Conservation (phyloP, 2,113 vertebrate genomes). For the Ptyas mucosa region DNA sequence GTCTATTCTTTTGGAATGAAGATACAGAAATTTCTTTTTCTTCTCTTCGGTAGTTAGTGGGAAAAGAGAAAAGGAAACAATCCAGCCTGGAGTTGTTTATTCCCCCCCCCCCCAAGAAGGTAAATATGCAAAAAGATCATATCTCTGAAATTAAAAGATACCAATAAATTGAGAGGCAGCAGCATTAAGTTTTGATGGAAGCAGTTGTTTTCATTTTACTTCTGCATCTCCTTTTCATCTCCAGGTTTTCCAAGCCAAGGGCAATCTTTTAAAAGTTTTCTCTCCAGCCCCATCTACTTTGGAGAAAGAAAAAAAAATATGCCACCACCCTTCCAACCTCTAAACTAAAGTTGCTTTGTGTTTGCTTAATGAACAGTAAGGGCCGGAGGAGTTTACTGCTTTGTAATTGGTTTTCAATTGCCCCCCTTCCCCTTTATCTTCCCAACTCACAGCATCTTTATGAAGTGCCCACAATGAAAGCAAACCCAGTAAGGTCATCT, state of each 20-base stretch:
- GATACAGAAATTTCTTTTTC: not conserved
- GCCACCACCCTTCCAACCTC: slow-evolving; percentile 34
- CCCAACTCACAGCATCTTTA: slow-evolving; percentile 44
- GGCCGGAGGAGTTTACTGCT: slow-evolving; percentile 53
- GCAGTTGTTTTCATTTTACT: slow-evolving; percentile 57
- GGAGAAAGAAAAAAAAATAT: not conserved
- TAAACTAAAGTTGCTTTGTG: slow-evolving; percentile 66
- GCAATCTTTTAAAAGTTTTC: slow-evolving; percentile 65
- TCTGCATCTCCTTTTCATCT: slow-evolving; percentile 57
- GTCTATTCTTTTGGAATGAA: slow-evolving; percentile 20
- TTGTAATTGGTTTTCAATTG: slow-evolving; percentile 64
- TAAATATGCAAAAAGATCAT: slow-evolving; percentile 55
- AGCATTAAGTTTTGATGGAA: slow-evolving; percentile 60
- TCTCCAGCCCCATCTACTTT: not conserved
- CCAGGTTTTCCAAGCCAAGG: slow-evolving; percentile 65
- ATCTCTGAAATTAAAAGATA: slow-evolving; percentile 67
- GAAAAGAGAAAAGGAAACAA: slow-evolving; percentile 49
- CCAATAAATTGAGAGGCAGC: not conserved
- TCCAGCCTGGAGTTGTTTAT: slow-evolving; percentile 48
- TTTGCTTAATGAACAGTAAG: slow-evolving; percentile 57
- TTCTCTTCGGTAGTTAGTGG: not conserved
- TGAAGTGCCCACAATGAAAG: slow-evolving; percentile 40
- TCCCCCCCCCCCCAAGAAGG: slow-evolving; percentile 61
- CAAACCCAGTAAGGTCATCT: slow-evolving; percentile 19
- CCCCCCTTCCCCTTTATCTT: not conserved